Base-by-base conservation (phyloP, 2,888 invertebrate species). In the Phlogophora meticulosa region DNA sequence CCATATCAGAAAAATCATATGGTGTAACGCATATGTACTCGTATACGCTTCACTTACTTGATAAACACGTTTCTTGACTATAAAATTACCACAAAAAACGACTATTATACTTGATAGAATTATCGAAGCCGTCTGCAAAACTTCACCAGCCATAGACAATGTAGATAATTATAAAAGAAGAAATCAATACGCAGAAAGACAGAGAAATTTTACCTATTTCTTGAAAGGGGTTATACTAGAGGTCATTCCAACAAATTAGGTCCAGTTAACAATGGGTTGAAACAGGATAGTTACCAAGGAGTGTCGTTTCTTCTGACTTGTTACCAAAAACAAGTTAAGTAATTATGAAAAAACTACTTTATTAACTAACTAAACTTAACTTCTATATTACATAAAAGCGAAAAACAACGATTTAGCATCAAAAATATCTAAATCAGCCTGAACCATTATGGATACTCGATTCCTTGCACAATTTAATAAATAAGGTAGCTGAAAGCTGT, bases 401-500 rank as follows among this genome's bases (percentile, higher is more conserved):
- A 46, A 32, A 45, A 28, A 11, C 4, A 62, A 38, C 7, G 1
- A 52, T 32, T 32, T 17, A n/a, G 22, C 9, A 32, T 36, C 34
- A 34, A 13, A 15, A 63, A 38, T 10, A 49, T 72, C 36, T 17
- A 20, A 42, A 36, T 42, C 17, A 36, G 11, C 48, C 11, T 46
- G 56, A 36, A 42, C 17, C 17, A 42, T 42, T 17, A n/a, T 28
- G 5, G 55, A 53, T 38, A 28, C 10, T 67, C 36, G 28, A 48
- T 68, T 22, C 36, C 20, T n/a, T 20, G 32, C 42, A 49, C 68
- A 75, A 1, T 24, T 7, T 51, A 51, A 56, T 49, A 56, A 89
- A 91, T 90, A 88, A 85, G 34, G 69, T 69, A 75, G 69, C 78
- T 83, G 73, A 76, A 81, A 85, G 82, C 87, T 85, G 72, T 53